Evolutionary conservation across 2,888 invertebrate species (phyloP).

Genomic region (Pyrrhia umbra): DNA sequence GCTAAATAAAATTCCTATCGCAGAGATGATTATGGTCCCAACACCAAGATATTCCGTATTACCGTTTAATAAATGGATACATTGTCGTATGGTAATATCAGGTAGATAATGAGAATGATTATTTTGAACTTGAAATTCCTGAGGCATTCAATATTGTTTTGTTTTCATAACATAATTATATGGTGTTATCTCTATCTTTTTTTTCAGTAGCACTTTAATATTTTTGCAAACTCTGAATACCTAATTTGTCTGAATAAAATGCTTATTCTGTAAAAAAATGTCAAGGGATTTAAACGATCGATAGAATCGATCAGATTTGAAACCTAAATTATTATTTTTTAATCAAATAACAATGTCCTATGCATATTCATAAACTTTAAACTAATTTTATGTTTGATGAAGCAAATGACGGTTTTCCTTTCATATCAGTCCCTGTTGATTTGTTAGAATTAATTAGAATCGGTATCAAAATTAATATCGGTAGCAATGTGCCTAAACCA

Average conservation of each 20-base stretch:
- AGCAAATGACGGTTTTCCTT: too few species aligned
- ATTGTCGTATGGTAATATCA: constrained; percentile 32
- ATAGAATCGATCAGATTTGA: constrained; percentile 38
- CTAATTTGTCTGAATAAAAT: too few species aligned
- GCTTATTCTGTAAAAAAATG: too few species aligned
- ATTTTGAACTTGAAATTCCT: constrained; percentile 35
- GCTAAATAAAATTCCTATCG: not conserved
- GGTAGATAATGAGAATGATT: constrained; percentile 25
- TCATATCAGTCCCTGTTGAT: too few species aligned
- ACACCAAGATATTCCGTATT: not conserved
- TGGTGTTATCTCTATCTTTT: not conserved
- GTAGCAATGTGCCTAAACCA: constrained; percentile 8
- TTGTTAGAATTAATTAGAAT: too few species aligned
- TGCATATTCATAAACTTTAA: too few species aligned
- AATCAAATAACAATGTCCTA: too few species aligned
- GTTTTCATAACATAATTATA: not conserved
- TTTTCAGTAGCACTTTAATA: too few species aligned
- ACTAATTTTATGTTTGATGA: too few species aligned
- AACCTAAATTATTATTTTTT: constrained; percentile 35
- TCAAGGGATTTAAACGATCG: too few species aligned
- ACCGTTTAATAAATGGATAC: constrained; percentile 21
- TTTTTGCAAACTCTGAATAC: too few species aligned
- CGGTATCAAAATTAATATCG: constrained; percentile 12
- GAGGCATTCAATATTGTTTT: constrained; percentile 12
- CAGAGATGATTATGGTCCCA: not conserved